Percentiles rank a stretch among this genome's conserved stretches.
These are phyloP conservation scores for Battus philenor DNA, from an alignment of 1,140 invertebrate species.

Conservation along the genomic window DNA sequence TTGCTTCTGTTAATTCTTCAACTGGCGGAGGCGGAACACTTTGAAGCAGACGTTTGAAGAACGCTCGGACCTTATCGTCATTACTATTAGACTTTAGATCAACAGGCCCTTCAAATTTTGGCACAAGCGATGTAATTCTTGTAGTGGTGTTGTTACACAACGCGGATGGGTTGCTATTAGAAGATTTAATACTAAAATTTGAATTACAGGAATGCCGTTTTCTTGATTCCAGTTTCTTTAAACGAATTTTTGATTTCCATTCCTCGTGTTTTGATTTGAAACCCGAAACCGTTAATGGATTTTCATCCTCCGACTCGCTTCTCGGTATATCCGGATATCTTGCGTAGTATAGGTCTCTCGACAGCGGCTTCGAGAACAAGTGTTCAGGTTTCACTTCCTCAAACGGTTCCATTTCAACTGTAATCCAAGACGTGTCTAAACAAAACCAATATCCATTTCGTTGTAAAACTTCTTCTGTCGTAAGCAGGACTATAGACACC, in stretches of 20 bases:
- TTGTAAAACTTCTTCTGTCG: conserved; percentile 60
- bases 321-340: conserved; percentile 61
- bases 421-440: conserved; percentile 57
- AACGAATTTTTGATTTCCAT: conserved; percentile 55
- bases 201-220: conserved; percentile 36
- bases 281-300: conserved; percentile 45
- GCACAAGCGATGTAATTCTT: conserved; percentile 24
- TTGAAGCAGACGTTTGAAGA: conserved; percentile 45
- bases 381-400: conserved; percentile 60
- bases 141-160: conserved; percentile 25
- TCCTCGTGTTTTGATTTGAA: conserved; percentile 55
- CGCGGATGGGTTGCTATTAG: conserved; percentile 22
- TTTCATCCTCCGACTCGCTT: conserved; percentile 66
- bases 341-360: conserved; percentile 58
- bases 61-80: conserved; percentile 42
- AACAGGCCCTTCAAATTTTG: conserved; percentile 15
- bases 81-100: conserved; percentile 18
- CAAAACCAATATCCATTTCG: conserved; percentile 61
- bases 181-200: conserved; percentile 28
- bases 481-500: conserved; percentile 59
- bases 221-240: conserved; percentile 37
- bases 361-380: conserved; percentile 48
- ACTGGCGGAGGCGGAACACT: conserved; percentile 52
- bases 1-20: conserved; percentile 22
- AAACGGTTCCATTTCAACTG: conserved; percentile 63